Conservation (phyloP, 2,797 vertebrate species). For the Harpagifer antarcticus region DNA sequence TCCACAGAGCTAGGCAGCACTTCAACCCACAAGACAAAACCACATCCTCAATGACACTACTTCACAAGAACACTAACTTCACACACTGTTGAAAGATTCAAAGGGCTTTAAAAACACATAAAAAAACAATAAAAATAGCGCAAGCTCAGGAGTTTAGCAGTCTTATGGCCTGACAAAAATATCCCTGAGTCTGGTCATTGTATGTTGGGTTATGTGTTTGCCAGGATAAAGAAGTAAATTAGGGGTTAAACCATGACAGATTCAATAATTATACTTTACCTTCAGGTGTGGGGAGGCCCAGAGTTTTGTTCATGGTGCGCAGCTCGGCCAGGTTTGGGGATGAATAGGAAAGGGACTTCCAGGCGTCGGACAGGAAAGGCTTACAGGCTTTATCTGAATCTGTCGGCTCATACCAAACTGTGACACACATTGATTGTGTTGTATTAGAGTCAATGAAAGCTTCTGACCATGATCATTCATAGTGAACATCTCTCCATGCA, state of each 20-base stretch:
- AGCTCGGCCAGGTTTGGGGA: conserved; percentile 92
- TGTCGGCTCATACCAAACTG: conserved; percentile 95
- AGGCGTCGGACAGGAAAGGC: conserved; percentile 92
- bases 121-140: no score
- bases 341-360: conserved; percentile 89
- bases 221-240: not conserved
- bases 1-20: conserved; percentile 82
- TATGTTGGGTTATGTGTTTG: not conserved
- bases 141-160: no score
- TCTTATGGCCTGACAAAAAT: no score
- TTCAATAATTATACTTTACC: conserved; percentile 74
- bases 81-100: not conserved
- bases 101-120: no score
- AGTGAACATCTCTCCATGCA: not conserved
- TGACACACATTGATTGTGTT: conserved; percentile 36
- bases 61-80: conserved; percentile 23
- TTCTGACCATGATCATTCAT: not conserved
- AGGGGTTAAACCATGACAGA: not conserved
- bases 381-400: conserved; percentile 90
- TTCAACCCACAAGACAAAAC: conserved; percentile 58
- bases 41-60: conserved; percentile 25
- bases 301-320: conserved; percentile 86
- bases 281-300: conserved; percentile 85
- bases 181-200: no score
- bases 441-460: conserved; percentile 27